Percentiles rank a stretch among this genome's conserved stretches.
These are phyloP conservation scores for Ptycholaimellus sp. DNA, from an alignment of 2,888 invertebrate species.

Conservation along the genomic window DNA sequence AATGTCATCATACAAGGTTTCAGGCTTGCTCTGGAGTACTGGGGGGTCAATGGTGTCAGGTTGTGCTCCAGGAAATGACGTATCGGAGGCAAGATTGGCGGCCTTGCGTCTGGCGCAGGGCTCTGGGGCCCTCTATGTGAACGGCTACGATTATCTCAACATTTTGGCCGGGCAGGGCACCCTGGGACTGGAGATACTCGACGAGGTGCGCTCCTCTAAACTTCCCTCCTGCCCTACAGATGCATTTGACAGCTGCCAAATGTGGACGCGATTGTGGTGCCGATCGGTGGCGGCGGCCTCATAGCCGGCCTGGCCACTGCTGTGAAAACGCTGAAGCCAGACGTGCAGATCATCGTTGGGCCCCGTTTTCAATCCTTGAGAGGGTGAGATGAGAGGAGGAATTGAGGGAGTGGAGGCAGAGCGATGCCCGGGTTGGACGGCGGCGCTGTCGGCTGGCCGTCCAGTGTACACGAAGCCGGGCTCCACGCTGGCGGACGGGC, in stretches of 20 bases:
- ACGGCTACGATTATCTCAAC: constrained; percentile 79
- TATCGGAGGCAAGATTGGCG: constrained; percentile 47
- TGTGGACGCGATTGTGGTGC: constrained; percentile 66
- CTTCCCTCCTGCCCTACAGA: too few species aligned
- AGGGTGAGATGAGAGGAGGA: background rate
- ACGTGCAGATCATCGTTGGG: constrained; percentile 54
- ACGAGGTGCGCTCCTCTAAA: constrained; percentile 40
- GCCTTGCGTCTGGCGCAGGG: constrained; percentile 52
- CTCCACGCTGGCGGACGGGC: constrained; percentile 56
- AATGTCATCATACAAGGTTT: constrained; percentile 57
- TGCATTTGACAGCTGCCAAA: constrained; percentile 37
- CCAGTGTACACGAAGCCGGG: constrained; percentile 43
- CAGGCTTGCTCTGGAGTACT: too few species aligned
- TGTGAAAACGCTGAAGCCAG: constrained; percentile 57
- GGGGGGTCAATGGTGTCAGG: too few species aligned
- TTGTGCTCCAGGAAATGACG: too few species aligned
- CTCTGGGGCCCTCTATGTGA: constrained; percentile 50
- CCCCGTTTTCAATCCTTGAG: background rate
- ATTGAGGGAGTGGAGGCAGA: constrained; percentile 62
- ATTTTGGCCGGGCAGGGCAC: constrained; percentile 88
- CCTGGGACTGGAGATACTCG: constrained; percentile 66
- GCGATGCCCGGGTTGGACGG: constrained; percentile 58
- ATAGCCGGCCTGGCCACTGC: constrained; percentile 72
- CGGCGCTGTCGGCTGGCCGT: constrained; percentile 43
- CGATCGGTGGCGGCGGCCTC: constrained; percentile 76